Percentiles rank a stretch among this genome's conserved stretches.
Evolutionary conservation across 1,140 invertebrate genomes (phyloP).

Genomic region (Lanistes nyassanus): DNA sequence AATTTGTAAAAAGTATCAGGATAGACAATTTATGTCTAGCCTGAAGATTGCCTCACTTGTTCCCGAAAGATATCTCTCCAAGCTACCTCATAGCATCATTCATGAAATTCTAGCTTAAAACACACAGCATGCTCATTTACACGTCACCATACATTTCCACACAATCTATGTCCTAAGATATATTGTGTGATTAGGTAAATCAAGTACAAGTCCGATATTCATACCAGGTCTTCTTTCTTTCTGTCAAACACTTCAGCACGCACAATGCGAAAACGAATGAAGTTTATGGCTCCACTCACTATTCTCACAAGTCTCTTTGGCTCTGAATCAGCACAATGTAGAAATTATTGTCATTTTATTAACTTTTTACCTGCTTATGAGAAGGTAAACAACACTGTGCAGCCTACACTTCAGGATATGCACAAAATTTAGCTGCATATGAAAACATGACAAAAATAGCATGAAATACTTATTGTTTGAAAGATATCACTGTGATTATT

Average conservation of each 20-base stretch:
- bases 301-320: constrained; percentile 27
- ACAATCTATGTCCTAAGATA: neutral
- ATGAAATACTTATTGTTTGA: no score
- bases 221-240: constrained; percentile 26
- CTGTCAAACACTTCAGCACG: constrained; percentile 22
- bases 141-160: neutral
- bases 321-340: neutral
- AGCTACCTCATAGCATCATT: neutral
- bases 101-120: neutral
- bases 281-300: constrained; percentile 34
- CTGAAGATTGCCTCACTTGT: neutral
- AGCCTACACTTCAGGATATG: no score
- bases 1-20: no score
- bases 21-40: neutral
- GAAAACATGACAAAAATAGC: no score
- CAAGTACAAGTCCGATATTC: neutral
- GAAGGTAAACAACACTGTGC: no score
- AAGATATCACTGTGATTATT: no score
- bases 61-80: neutral
- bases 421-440: no score
- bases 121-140: neutral
- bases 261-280: constrained; percentile 21
- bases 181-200: neutral
- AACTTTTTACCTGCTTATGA: no score
- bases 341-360: no score